Evolutionary conservation across 2,888 invertebrate genomes (phyloP).

Genomic region (Drosophila antonietae): DNA sequence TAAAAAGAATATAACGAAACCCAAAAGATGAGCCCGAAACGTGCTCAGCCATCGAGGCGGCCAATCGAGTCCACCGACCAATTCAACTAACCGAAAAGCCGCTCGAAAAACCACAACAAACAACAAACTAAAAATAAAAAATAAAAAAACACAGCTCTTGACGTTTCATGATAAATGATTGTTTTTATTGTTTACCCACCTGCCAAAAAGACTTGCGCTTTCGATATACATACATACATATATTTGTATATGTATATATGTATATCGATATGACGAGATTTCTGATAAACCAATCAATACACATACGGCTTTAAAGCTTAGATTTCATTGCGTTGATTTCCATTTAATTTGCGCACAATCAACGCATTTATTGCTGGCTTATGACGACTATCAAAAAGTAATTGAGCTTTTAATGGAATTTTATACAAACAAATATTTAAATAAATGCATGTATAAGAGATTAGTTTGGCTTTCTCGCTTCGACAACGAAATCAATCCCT

Average conservation of each 20-base stretch:
- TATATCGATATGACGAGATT: neutral
- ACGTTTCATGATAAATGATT: constrained; percentile 51
- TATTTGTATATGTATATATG: neutral
- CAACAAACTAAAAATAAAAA: neutral
- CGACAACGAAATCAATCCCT: neutral
- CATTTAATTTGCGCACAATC: constrained; percentile 23
- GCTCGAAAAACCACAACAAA: constrained; percentile 34
- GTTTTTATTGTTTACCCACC: constrained; percentile 46
- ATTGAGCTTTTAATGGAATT: neutral
- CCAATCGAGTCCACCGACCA: constrained; percentile 24
- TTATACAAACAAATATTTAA: neutral
- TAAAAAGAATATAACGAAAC: constrained; percentile 22
- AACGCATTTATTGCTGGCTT: neutral
- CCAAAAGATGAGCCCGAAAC: constrained; percentile 51
- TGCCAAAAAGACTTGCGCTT: constrained; percentile 19
- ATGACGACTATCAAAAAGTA: constrained; percentile 5
- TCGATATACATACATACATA: neutral
- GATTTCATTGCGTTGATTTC: constrained; percentile 35
- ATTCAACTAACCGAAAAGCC: constrained; percentile 36
- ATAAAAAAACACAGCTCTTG: constrained; percentile 5
- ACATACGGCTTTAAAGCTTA: constrained; percentile 12
- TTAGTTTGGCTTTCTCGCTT: neutral
- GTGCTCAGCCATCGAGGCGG: constrained; percentile 62
- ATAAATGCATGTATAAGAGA: neutral
- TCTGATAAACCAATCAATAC: constrained; percentile 27